Evolutionary conservation across 2,113 vertebrate species (phyloP), one percentile per base, ranked within the genome.

Genomic region (Tichodroma muraria): DNA sequence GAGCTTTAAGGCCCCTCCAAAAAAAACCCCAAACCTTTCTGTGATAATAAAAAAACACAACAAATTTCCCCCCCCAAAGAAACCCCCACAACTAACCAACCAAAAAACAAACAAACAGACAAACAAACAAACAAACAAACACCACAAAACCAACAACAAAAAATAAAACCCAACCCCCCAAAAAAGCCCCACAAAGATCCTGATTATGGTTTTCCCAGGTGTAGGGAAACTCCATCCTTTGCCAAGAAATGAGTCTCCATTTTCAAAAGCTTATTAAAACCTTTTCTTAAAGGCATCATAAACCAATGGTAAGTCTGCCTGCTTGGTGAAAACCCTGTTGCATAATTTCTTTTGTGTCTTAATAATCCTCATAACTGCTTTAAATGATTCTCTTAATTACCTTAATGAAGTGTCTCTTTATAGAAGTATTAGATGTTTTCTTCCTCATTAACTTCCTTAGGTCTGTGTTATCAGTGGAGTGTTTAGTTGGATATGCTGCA

Each of bases 391-490:
- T 64, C 59, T 92, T 93, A 86, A 93, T 96, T 94, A 90, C 88
- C 82, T 80, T 96, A 95, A 95, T 79, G 92, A 94, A 89, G 76
- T 83, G 66, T 79, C 77, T 94, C 72, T 87, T 94, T 80, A 89
- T 81, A 63, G 80, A 94, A 82, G 44, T 78, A 78, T 54, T 77
- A 73, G 59, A 31, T 56, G 31, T 53, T 95, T 93, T 82, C 85
- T 70, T 90, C 37, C n/a, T 85, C 54, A 24, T 68, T 88, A n/a
- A 81, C 82, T 50, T 85, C 75, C 79, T 86, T 53, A 95, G 78
- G 68, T 35, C 56, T 5, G 33, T 50, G 79, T 31, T 93, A 76
- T 40, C 95, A 78, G 61, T 5, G 4, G 42, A 69, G 63, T 1
- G 5, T 66, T 91, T 19, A 8, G 31, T 14, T 35, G 33, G 76